phyloP scores from a whole-genome alignment of 2,888 invertebrate genomes.

The Cryptophagus acutangulus region DNA sequence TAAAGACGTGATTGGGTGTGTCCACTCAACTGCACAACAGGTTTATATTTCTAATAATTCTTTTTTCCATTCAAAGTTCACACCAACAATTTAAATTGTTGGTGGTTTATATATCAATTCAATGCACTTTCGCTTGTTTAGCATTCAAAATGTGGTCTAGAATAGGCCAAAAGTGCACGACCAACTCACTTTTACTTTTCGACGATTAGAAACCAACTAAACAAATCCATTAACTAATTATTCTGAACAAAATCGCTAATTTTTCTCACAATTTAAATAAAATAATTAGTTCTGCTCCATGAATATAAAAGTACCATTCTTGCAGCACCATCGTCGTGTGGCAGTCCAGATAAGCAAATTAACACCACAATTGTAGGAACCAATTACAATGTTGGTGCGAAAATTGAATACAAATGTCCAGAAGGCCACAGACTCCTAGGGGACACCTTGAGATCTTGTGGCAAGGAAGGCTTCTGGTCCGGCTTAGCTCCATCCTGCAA shows the following conservation, averaged over 20 bases:
- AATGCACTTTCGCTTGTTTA: constrained; percentile 13
- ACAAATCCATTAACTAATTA: background rate
- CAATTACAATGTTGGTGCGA: constrained; percentile 65
- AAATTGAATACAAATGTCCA: constrained; percentile 73
- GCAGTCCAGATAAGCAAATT: constrained; percentile 78
- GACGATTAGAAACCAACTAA: too few species aligned
- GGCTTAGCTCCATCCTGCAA: constrained; percentile 77
- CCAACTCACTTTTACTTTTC: constrained; percentile 7
- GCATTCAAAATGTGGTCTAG: constrained; percentile 9
- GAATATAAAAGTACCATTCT: background rate
- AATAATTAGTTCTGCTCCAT: background rate
- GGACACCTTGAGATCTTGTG: constrained; percentile 62
- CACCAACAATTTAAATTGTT: constrained; percentile 8
- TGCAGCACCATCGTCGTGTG: constrained; percentile 76
- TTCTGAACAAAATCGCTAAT: background rate
- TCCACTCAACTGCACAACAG: constrained; percentile 1
- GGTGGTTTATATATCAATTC: constrained; percentile 2
- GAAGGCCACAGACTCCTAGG: constrained; percentile 78
- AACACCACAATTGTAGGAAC: constrained; percentile 76
- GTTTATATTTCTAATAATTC: constrained; percentile 6
- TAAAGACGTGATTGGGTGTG: constrained; percentile 13
- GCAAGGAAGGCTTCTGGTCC: constrained; percentile 76
- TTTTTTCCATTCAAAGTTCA: constrained; percentile 12
- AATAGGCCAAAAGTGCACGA: background rate
- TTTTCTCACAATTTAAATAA: constrained; percentile 2